phyloP scores from a whole-genome alignment of 2,888 invertebrate genomes.

The Pandemis corylana region DNA sequence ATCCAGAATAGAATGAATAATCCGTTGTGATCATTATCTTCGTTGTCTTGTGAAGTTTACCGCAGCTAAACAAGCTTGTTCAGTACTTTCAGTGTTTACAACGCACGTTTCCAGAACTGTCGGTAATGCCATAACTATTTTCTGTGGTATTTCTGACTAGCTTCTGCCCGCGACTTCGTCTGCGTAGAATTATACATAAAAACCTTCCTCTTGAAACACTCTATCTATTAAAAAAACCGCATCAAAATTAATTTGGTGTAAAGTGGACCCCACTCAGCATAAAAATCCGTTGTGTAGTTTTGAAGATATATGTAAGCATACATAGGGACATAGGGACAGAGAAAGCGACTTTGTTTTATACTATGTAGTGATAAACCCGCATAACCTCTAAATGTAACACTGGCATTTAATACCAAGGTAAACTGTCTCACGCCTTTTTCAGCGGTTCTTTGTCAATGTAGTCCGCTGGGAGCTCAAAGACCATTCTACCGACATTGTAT shows the following conservation, averaged over 20 bases:
- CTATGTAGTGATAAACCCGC: no score
- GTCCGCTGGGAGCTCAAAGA: conserved; percentile 2
- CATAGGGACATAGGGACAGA: no score
- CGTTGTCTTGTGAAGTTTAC: background rate
- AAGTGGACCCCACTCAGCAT: no score
- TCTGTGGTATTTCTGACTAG: background rate
- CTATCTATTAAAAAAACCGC: no score
- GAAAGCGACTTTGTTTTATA: no score
- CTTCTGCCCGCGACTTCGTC: no score
- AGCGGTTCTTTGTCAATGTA: background rate
- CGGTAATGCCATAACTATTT: background rate
- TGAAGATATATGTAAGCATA: no score
- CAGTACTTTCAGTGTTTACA: background rate
- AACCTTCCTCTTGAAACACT: no score
- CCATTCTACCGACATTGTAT: conserved; percentile 6
- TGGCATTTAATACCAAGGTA: conserved; percentile 13
- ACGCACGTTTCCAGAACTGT: background rate
- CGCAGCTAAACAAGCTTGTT: conserved; percentile 2
- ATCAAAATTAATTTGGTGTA: no score
- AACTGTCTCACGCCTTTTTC: background rate
- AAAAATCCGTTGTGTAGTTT: no score
- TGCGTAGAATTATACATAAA: no score
- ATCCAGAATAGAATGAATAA: conserved; percentile 7
- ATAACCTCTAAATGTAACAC: background rate
- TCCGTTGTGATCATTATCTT: background rate